Evolutionary conservation across 2,113 vertebrate species (phyloP), one percentile per base, ranked within the genome.

Genomic region (Oncorhynchus keta): DNA sequence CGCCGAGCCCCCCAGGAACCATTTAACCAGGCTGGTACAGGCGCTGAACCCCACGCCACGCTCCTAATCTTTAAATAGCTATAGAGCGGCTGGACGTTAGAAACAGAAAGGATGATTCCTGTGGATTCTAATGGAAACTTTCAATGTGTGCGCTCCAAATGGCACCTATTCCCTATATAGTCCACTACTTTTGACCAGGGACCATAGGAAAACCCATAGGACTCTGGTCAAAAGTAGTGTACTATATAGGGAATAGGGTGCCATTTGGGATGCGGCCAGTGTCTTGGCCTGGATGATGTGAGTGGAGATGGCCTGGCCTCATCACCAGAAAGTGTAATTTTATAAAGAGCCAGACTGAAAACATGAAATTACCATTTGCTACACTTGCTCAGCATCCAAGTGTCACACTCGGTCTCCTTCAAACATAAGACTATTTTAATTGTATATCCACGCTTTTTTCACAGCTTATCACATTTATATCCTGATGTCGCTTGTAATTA

Each of bases 1-100:
- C 13, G 93, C 91, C 76, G 78, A 89, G 93, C 92, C 93, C 88
- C 39, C 84, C 73, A 74, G 85, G 89, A 68, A 88, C 90, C 91
- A 94, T 95, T 95, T 93, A 92, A 94, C 93, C 74, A 73, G 89
- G 89, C 79, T 88, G 91, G 92, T 45, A 45, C 2, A 45, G 39
- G 87, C 81, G 85, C 90, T 89, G 91, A 90, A 89, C 91, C 90
- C 84, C 81, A 11, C 22, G 86, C 91, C 86, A 84, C 83, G 30
- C 49, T 59, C 84, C 78, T 89, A 92, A 70, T 70, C 93, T 87
- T 88, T 86, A 85, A 89, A 92, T 85, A 83, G 5, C 20, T 22
- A 49, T 48, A 39, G 83, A 35, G 32, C 32, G 8, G 16, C 16
- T 28, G 30, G 26, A 67, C 3, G 26, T 16, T 67, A 26, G 26